These are phyloP conservation scores for Clarias fuscus DNA, from an alignment of 2,797 vertebrate genomes.

Conservation along the genomic window DNA sequence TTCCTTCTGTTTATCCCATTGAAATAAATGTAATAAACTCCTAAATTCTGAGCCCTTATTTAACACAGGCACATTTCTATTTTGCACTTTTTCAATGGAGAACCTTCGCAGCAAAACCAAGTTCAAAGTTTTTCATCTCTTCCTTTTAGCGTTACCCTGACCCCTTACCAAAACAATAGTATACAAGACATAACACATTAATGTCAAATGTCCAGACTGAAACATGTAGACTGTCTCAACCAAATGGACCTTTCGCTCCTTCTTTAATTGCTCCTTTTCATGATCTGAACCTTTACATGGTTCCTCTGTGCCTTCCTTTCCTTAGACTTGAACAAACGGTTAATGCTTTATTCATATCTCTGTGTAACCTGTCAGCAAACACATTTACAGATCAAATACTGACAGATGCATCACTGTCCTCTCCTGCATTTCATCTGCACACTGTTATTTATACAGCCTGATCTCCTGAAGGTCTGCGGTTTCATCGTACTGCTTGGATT, in stretches of 20 bases:
- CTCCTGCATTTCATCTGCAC: constrained; percentile 9
- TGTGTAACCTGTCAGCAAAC: neutral
- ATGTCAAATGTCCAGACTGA: neutral
- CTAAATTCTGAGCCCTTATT: neutral
- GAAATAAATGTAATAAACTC: neutral
- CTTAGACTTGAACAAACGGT: neutral
- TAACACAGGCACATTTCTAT: neutral
- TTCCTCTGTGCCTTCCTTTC: no score
- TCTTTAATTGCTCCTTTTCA: neutral
- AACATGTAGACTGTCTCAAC: neutral
- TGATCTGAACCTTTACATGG: neutral
- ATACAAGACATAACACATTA: neutral
- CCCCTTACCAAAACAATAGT: neutral
- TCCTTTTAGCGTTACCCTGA: neutral
- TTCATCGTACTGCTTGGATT: constrained; percentile 54
- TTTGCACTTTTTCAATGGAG: neutral
- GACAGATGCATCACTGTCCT: neutral
- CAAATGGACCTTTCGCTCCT: neutral
- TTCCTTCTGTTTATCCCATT: neutral
- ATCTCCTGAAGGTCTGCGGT: constrained; percentile 38
- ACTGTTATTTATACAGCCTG: constrained; percentile 14
- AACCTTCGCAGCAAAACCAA: neutral
- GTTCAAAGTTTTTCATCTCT: no score
- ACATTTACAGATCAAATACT: neutral
- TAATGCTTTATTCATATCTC: neutral